Evolutionary conservation across 2,888 invertebrate genomes (phyloP).

Genomic region (Cinara cedri): DNA sequence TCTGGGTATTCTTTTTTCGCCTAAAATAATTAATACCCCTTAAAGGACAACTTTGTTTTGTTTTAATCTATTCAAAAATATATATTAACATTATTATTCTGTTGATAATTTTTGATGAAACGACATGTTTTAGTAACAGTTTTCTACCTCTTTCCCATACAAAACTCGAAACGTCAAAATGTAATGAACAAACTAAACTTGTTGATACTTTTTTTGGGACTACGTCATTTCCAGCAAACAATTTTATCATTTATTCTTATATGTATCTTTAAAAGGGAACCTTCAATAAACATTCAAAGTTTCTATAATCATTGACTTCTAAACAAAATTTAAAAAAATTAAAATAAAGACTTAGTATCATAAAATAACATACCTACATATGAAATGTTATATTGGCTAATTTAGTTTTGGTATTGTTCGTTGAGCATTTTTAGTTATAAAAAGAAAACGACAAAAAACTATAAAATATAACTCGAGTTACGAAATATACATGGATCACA

Average conservation of each 20-base stretch:
- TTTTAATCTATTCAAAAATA: background rate
- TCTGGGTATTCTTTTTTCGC: background rate
- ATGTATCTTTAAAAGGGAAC: background rate
- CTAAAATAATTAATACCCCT: background rate
- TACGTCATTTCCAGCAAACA: background rate
- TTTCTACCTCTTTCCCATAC: background rate
- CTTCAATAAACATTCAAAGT: background rate
- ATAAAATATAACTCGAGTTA: background rate
- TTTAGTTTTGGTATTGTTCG: background rate
- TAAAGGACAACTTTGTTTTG: background rate
- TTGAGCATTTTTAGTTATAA: background rate
- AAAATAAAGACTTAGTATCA: too few relatives aligned
- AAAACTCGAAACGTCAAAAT: background rate
- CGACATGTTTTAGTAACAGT: background rate
- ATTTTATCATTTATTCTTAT: background rate
- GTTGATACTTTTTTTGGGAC: background rate
- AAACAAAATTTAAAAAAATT: too few relatives aligned
- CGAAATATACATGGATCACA: too few relatives aligned
- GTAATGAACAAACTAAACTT: background rate
- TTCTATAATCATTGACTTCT: background rate
- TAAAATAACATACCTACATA: background rate
- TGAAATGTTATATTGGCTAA: background rate
- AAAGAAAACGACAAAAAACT: background rate
- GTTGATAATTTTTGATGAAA: background rate
- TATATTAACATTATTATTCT: background rate